Base-by-base conservation (phyloP, 2,113 vertebrate species). In the Ophthalmolycus amberensis region DNA sequence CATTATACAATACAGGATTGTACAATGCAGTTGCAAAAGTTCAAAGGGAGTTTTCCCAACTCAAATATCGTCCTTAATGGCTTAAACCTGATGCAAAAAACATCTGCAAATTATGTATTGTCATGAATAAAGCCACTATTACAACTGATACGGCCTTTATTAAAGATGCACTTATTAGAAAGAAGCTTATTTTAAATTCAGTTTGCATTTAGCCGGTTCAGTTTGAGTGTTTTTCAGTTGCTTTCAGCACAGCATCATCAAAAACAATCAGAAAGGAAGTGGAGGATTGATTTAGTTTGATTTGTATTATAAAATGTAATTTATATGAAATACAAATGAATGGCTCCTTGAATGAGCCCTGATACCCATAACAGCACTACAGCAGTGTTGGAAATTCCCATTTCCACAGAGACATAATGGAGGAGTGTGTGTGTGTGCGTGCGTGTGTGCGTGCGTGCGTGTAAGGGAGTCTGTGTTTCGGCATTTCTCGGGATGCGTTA, bases 401-500 rank as follows among this genome's bases (percentile, higher is more conserved):
- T 37, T 68, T 44, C 38, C 15, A 20, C 16, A 32, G 66, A 48
- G 66, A 16, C 27, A 68, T 48, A 32, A 27, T 27, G 50, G 22
- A 14, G 34, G 77, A 12, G 29, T 68, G 63, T 81, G 80, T 22
- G 69, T 38, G 59, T 66, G 59, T 27, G 22, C 42, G 56, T 32
- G 79, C 3, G 48, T 29, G 75, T 1, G 69, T 38, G 59, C 59
- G 59, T 27, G 22, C 42, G 56, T 32, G 79, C 3, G 48, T 29
- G 75, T 1, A 6, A 6, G 38, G 27, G 70, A 42, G 38, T 64
- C 48, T 67, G 67, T 74, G 46, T 91, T 73, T 77, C 64, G 82
- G 84, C 77, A 85, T 89, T 88, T 90, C 83, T 86, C 84, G 38
- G 88, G 87, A 92, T 90, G 81, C 79, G 65, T 87, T 66, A 79